Base-by-base conservation (phyloP, 2,888 invertebrate genomes). In the Ellobium chinense region DNA sequence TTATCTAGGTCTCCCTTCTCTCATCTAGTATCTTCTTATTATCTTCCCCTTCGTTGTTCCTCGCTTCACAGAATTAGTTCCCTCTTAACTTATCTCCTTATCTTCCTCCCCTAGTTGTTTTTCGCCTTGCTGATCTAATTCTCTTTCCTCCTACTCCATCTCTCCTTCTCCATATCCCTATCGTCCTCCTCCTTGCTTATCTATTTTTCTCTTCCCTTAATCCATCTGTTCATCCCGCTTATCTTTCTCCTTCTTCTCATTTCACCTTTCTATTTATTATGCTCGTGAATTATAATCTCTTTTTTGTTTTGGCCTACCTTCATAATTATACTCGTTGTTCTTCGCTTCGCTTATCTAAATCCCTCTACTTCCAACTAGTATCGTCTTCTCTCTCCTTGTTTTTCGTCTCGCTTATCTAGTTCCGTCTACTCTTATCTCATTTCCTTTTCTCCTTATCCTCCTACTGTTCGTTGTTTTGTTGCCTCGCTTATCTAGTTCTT, bases 151-250 rank as follows among this genome's bases (percentile, higher is more conserved):
- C 63, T 21, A 34, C 27, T 5, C 58, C 18, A 12, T 1, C 34
- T 60, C 60, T 76, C 31, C 58, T 54, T 65, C 76, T 76, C 54
- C 58, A 36, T 76, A 65, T 76, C 54, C 54, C 54, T 66, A 29
- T 76, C 66, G 36, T 60, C 37, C 54, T 76, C 76, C 27, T 60
- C 60, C 54, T 76, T 46, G 37, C 54, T 29, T 60, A 39, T 54
- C 46, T 60, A 21, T 60, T 65, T 66, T 29, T 60, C 31, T 60
- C 34, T 62, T 60, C 31, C 29, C 54, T 70, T 54, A 14, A 12
- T 54, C 54, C 54, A 39, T 70, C 54, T 54, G 29, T 70, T 54
- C 24, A 27, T 54, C 54, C 24, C 70, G 39, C n/a, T 12, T 36
- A 46, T 37, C 36, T n/a, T 39, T 24, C 14, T 7, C 39, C 27